Evolutionary conservation across 2,888 invertebrate genomes (phyloP).

Genomic region (Epirrita christyi): DNA sequence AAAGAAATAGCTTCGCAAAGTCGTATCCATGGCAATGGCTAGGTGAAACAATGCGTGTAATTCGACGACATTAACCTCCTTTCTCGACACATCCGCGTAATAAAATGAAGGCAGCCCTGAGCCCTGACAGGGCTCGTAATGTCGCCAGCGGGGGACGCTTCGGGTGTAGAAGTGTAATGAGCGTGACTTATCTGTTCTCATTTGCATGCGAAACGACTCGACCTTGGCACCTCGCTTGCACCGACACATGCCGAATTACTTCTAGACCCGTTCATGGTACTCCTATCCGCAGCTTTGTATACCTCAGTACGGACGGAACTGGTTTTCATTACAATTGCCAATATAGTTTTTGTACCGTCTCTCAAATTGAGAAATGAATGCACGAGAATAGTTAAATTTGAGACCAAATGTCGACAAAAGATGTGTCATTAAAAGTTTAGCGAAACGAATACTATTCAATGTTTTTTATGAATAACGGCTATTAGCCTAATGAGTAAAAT

Average conservation of each 20-base stretch:
- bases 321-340: slow-evolving; percentile 4
- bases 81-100: slow-evolving; percentile 74
- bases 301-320: slow-evolving; percentile 1
- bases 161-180: slow-evolving; percentile 74
- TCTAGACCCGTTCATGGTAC: background rate
- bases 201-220: slow-evolving; percentile 78
- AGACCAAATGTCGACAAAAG: slow-evolving; percentile 1
- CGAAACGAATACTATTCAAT: slow-evolving; percentile 3
- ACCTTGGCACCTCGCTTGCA: slow-evolving; percentile 77
- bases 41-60: slow-evolving; percentile 77
- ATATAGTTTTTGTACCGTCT: slow-evolving; percentile 1
- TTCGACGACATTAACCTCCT: slow-evolving; percentile 76
- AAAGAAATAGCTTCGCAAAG: slow-evolving; percentile 45
- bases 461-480: slow-evolving; percentile 15
- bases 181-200: slow-evolving; percentile 77
- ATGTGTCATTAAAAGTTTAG: slow-evolving; percentile 14
- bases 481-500: slow-evolving; percentile 3
- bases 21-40: slow-evolving; percentile 66
- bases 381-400: background rate
- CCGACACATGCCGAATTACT: slow-evolving; percentile 58
- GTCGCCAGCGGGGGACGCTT: slow-evolving; percentile 60
- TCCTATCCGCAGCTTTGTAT: slow-evolving; percentile 3
- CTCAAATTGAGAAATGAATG: background rate
- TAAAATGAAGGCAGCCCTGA: slow-evolving; percentile 73
- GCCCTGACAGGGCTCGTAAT: slow-evolving; percentile 69